Percentiles rank a stretch among this genome's conserved stretches.
Evolutionary conservation across 2,888 invertebrate genomes (phyloP).

Genomic region (Conomelus anceps): DNA sequence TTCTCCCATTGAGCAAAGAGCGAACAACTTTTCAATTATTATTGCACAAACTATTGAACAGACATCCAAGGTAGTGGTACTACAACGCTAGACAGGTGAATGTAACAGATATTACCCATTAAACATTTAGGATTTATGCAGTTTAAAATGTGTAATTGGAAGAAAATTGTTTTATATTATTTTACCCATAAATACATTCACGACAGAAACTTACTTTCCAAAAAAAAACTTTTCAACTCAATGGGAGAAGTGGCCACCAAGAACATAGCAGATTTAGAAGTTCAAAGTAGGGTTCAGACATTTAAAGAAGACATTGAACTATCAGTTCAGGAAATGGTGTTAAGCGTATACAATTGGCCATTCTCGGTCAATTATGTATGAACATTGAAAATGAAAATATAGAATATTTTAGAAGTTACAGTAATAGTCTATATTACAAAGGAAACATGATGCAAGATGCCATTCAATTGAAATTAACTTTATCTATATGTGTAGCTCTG

Average conservation of each 20-base stretch:
- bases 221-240: background rate
- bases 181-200: too few relatives aligned
- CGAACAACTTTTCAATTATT: too few relatives aligned
- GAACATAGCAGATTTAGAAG: background rate
- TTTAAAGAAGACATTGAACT: background rate
- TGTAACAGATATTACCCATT: too few relatives aligned
- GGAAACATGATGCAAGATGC: conserved; percentile 19
- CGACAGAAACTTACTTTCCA: background rate
- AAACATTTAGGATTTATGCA: too few relatives aligned
- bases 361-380: too few relatives aligned
- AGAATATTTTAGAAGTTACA: conserved; percentile 22
- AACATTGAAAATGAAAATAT: conserved; percentile 20
- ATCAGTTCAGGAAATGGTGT: conserved; percentile 19
- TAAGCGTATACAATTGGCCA: conserved; percentile 29
- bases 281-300: background rate
- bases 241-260: background rate
- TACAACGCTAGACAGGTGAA: too few relatives aligned
- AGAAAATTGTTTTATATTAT: too few relatives aligned
- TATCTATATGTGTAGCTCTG: too few relatives aligned
- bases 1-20: background rate
- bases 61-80: too few relatives aligned
- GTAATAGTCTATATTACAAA: conserved; percentile 24
- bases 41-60: too few relatives aligned
- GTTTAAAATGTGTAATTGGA: too few relatives aligned
- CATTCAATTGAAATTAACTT: conserved; percentile 15